A percentile compares a stretch with the other conserved stretches of the same genome.
Conservation (phyloP, 2,797 vertebrate species). For the Neosilurus mollespiculum region DNA sequence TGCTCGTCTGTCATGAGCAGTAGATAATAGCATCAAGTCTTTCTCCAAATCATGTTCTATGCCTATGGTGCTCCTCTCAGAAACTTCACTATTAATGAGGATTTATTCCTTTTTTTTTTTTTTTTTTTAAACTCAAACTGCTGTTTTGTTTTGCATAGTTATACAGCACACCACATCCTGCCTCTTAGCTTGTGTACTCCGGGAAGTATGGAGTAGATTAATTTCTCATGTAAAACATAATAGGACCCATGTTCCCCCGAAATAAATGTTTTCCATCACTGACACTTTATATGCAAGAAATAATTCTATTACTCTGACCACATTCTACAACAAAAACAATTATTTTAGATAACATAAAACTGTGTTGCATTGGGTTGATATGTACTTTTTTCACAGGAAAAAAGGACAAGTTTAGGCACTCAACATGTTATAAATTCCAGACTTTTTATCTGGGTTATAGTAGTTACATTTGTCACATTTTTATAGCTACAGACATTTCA, state of each 20-base stretch:
- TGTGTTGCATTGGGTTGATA: not conserved
- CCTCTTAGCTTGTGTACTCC: not conserved
- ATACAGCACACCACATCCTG: not conserved
- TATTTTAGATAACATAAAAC: not conserved
- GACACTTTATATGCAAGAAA: not conserved
- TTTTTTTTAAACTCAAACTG: not conserved
- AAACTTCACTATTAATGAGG: not conserved
- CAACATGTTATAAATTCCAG: not conserved
- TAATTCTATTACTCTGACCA: not conserved
- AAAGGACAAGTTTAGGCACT: not conserved
- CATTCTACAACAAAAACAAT: not conserved
- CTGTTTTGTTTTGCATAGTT: not conserved
- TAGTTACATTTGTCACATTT: not conserved
- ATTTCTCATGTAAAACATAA: not conserved
- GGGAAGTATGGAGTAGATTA: not conserved
- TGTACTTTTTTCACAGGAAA: not conserved
- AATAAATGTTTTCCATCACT: not conserved
- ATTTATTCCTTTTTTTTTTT: not conserved
- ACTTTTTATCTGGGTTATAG: not conserved
- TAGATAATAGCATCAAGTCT: too few relatives aligned
- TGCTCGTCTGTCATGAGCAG: too few relatives aligned
- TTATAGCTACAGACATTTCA: not conserved
- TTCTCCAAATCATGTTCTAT: too few relatives aligned
- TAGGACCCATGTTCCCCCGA: not conserved
- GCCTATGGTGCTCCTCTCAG: too few relatives aligned